Conservation (phyloP, 53 echinoderm and acorn worm species). For the Temnopleurus reevesii region DNA sequence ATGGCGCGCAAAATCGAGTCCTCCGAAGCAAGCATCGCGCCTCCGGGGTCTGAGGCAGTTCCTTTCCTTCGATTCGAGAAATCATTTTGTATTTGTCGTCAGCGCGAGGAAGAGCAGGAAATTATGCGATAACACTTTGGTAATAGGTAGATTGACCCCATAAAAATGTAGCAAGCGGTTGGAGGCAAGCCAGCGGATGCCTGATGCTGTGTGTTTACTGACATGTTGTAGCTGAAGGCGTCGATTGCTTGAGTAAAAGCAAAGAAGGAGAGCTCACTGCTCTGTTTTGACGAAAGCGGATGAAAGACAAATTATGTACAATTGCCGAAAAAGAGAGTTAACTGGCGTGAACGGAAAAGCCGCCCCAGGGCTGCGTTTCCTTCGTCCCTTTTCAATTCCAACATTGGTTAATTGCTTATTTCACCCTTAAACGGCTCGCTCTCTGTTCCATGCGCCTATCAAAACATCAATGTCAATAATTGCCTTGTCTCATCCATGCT, state of each 20-base stretch:
- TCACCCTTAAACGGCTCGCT: slow-evolving; percentile 46
- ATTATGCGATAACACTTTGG: slow-evolving; percentile 59
- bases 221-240: slow-evolving; percentile 40
- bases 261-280: slow-evolving; percentile 26
- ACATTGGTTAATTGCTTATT: slow-evolving; percentile 49
- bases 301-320: slow-evolving; percentile 55
- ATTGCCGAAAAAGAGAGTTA: slow-evolving; percentile 41
- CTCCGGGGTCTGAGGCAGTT: slow-evolving; percentile 26
- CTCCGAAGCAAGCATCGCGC: slow-evolving; percentile 33
- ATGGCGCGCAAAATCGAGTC: slow-evolving; percentile 48
- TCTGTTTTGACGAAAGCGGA: slow-evolving; percentile 34
- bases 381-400: slow-evolving; percentile 52
- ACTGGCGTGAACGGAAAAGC: slow-evolving; percentile 49
- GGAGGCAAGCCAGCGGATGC: slow-evolving; percentile 16
- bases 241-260: slow-evolving; percentile 10
- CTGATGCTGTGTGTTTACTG: slow-evolving; percentile 19
- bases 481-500: slow-evolving; percentile 28
- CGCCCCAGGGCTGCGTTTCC: slow-evolving; percentile 18
- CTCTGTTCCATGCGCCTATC: slow-evolving; percentile 38
- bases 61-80: slow-evolving; percentile 44
- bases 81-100: slow-evolving; percentile 42
- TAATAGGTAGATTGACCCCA: slow-evolving; percentile 55
- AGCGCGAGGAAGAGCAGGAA: slow-evolving; percentile 53
- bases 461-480: slow-evolving; percentile 55
- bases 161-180: slow-evolving; percentile 40